Conservation (phyloP, 2,888 invertebrate genomes). For the Drosophila subquinaria region DNA sequence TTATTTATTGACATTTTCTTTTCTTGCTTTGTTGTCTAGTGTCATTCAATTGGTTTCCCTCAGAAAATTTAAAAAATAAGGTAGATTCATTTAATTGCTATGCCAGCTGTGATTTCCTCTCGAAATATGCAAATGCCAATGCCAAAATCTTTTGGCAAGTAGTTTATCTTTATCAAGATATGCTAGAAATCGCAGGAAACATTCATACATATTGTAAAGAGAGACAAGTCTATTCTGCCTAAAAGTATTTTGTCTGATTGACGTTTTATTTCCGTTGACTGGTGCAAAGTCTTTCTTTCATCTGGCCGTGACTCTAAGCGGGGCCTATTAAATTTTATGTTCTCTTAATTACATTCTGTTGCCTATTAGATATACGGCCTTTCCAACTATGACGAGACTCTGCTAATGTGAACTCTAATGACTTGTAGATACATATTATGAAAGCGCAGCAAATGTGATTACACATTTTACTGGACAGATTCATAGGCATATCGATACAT, state of each 20-base stretch:
- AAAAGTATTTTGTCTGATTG: conserved; percentile 7
- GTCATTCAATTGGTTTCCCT: conserved; percentile 13
- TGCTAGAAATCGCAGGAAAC: conserved; percentile 7
- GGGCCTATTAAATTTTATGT: conserved; percentile 47
- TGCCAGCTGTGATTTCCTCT: conserved; percentile 5
- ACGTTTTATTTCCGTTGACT: conserved; percentile 13
- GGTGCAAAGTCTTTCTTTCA: conserved; percentile 16
- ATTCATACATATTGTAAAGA: background rate
- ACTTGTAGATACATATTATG: conserved; percentile 14
- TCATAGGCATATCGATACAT: conserved; percentile 7
- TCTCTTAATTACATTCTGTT: conserved; percentile 29
- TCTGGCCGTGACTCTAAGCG: conserved; percentile 11
- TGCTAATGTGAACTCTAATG: conserved; percentile 10
- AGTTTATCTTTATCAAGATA: conserved; percentile 12
- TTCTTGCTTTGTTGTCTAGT: conserved; percentile 4
- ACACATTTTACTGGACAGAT: background rate
- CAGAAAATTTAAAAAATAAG: background rate
- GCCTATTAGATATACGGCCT: conserved; percentile 32
- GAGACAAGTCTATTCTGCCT: background rate
- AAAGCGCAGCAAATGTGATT: conserved; percentile 26
- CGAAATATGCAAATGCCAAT: conserved; percentile 35
- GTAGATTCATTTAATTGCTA: background rate
- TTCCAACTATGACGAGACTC: conserved; percentile 2
- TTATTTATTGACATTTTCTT: too few species aligned
- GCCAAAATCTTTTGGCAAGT: conserved; percentile 10